Conservation (phyloP, 2,888 invertebrate species). For the Catocala sponsa region DNA sequence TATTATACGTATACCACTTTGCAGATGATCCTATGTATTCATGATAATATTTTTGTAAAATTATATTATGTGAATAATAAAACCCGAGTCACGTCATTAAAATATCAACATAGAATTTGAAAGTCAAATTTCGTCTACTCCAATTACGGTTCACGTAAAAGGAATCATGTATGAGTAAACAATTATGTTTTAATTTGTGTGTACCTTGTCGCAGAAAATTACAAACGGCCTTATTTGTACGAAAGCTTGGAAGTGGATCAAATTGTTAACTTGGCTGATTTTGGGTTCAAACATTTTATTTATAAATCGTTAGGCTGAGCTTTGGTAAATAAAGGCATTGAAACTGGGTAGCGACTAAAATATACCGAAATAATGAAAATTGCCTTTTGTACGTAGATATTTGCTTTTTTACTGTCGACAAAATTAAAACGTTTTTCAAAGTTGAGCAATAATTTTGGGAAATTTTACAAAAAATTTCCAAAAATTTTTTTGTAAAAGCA, state of each 20-base stretch:
- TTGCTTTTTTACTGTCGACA: too few relatives aligned
- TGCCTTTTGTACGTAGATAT: too few relatives aligned
- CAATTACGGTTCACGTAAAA: conserved; percentile 19
- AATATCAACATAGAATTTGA: conserved; percentile 11
- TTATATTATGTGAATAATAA: too few relatives aligned
- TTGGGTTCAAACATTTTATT: conserved; percentile 6
- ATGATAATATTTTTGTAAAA: too few relatives aligned
- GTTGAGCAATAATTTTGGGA: too few relatives aligned
- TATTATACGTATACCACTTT: too few relatives aligned
- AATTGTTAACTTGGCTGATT: conserved; percentile 25
- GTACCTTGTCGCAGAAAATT: conserved; percentile 32
- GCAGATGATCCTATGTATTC: too few relatives aligned
- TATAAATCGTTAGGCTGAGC: conserved; percentile 9
- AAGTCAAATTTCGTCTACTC: conserved; percentile 15
- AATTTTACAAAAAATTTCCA: too few relatives aligned
- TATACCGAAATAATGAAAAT: too few relatives aligned
- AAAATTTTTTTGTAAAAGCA: too few relatives aligned
- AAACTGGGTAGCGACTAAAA: neutral
- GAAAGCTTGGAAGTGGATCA: neutral
- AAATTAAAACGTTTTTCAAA: too few relatives aligned
- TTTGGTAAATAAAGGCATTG: conserved; percentile 2
- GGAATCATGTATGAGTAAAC: conserved; percentile 30
- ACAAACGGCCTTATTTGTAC: conserved; percentile 22
- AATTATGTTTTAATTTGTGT: conserved; percentile 45
- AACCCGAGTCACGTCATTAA: conserved; percentile 1